Percentiles rank a stretch among this genome's conserved stretches.
These are phyloP conservation scores for Heloderma charlesbogerti DNA, from an alignment of 2,113 vertebrate species.

Conservation along the genomic window DNA sequence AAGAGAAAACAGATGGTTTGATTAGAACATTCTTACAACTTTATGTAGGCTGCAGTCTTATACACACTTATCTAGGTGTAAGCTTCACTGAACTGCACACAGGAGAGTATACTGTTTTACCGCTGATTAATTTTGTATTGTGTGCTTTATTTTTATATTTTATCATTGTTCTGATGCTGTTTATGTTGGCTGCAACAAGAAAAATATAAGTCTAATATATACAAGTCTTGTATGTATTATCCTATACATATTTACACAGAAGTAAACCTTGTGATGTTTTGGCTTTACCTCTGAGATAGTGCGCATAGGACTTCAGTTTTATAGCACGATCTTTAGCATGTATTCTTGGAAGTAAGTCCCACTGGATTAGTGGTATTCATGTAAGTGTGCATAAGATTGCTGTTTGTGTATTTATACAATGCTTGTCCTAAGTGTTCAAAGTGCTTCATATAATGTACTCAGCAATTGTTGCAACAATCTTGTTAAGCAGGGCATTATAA, in stretches of 20 bases:
- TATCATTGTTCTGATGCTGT: too few relatives aligned
- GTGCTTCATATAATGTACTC: neutral
- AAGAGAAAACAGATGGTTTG: neutral
- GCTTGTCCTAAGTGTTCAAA: neutral
- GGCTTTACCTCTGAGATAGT: neutral
- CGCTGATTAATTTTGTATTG: too few relatives aligned
- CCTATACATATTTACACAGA: neutral
- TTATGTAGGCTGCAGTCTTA: neutral
- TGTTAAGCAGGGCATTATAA: neutral
- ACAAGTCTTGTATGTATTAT: neutral
- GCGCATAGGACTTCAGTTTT: too few relatives aligned
- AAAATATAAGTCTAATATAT: neutral
- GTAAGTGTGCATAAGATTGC: neutral
- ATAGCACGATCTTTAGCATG: neutral
- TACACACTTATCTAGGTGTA: neutral
- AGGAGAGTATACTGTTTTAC: too few relatives aligned
- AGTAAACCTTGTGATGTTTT: neutral
- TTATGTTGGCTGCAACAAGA: neutral
- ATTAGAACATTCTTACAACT: neutral
- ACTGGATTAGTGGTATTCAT: neutral
- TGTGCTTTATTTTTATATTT: too few relatives aligned
- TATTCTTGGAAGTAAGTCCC: neutral
- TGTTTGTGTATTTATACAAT: neutral
- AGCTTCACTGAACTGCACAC: neutral
- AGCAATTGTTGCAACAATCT: neutral